These are phyloP conservation scores for Boulengeromyrus knoepffleri DNA, from an alignment of 2,113 vertebrate genomes.

Conservation along the genomic window DNA sequence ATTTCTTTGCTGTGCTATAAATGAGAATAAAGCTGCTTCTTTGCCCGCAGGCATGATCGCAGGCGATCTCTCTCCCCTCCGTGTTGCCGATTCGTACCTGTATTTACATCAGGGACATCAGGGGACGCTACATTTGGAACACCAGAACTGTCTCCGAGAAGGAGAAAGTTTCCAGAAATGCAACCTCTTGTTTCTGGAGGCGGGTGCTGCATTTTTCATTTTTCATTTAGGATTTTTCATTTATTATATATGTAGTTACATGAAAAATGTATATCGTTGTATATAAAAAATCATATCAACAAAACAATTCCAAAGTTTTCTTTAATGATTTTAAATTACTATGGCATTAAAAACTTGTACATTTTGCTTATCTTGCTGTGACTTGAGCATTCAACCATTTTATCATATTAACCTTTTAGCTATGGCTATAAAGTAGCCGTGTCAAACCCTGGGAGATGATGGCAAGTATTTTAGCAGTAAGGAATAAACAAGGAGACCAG, in stretches of 20 bases:
- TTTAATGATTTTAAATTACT: background rate
- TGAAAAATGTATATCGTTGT: background rate
- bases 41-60: conserved; percentile 6
- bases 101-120: conserved; percentile 9
- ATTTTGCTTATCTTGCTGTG: background rate
- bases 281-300: background rate
- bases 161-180: background rate
- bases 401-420: background rate
- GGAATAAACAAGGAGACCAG: conserved; percentile 14
- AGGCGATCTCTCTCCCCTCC: background rate
- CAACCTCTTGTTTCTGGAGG: background rate
- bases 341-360: background rate
- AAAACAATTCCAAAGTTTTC: background rate
- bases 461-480: conserved; percentile 8
- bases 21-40: conserved; percentile 23
- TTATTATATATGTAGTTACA: background rate
- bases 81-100: background rate
- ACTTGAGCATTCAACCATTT: background rate
- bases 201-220: background rate
- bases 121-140: background rate
- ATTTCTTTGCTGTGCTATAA: conserved; percentile 17
- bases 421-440: background rate
- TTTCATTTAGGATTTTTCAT: background rate
- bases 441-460: background rate
- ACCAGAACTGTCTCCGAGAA: background rate